These are phyloP conservation scores for Aurelia sp. DNA, from an alignment of 30 jellyfish, hydroid and myxozoan genomes.

Conservation along the genomic window DNA sequence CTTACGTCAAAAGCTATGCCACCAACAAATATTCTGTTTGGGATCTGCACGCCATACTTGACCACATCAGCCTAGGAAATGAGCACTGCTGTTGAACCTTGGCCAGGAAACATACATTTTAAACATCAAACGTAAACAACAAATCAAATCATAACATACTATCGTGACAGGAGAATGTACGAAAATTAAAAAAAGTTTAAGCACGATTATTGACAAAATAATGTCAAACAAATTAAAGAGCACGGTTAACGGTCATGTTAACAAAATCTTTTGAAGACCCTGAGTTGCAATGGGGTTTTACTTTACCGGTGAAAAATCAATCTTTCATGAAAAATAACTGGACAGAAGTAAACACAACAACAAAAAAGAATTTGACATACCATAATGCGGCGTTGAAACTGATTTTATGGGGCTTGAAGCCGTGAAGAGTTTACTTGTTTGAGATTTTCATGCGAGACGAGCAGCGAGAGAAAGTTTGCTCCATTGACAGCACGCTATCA, in stretches of 20 bases:
- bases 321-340: no score
- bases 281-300: no score
- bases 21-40: constrained; percentile 98
- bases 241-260: not conserved
- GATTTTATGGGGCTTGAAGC: constrained; percentile 43
- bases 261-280: no score
- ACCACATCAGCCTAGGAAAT: constrained; percentile 96
- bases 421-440: constrained; percentile 41
- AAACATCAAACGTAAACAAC: constrained; percentile 6
- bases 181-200: no score
- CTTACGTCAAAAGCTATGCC: constrained; percentile 99
- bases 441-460: constrained; percentile 78
- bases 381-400: constrained; percentile 36
- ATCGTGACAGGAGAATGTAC: no score
- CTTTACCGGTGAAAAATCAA: no score
- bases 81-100: constrained; percentile 14
- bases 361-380: constrained; percentile 1
- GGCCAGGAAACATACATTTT: constrained; percentile 35
- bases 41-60: constrained; percentile 98
- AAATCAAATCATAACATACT: no score
- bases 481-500: constrained; percentile 78
- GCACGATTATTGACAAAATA: not conserved
- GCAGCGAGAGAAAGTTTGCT: constrained; percentile 52
- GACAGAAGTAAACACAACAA: no score
- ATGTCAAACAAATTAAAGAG: not conserved